A percentile compares a stretch with the other conserved stretches of the same genome.
Evolutionary conservation across 2,113 vertebrate genomes (phyloP).

Genomic region (Panthera leo): DNA sequence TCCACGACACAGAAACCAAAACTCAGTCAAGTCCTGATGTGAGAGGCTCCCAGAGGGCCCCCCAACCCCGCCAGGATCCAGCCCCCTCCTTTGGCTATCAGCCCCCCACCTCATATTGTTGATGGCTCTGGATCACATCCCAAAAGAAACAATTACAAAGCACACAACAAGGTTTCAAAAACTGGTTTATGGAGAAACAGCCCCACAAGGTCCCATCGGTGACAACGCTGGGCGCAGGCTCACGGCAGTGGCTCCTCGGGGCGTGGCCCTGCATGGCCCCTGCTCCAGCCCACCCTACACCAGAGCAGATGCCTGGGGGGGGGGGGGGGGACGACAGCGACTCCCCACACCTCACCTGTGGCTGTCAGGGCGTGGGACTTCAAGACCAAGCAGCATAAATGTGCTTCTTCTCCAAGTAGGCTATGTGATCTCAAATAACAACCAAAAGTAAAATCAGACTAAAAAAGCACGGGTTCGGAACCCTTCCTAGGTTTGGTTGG

Average conservation of each 20-base stretch:
- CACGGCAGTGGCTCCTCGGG: not conserved
- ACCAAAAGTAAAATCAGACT: not conserved
- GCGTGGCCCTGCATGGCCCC: not conserved
- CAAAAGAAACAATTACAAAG: not conserved
- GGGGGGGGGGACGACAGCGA: not conserved
- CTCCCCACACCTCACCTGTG: not conserved
- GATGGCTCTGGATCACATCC: not conserved
- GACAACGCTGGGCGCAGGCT: not conserved
- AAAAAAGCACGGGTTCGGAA: not conserved
- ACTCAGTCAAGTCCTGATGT: no score
- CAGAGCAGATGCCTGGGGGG: fast-evolving
- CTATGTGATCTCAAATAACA: not conserved
- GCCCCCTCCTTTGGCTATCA: not conserved
- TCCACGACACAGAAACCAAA: not conserved
- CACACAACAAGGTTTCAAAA: not conserved
- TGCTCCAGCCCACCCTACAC: not conserved
- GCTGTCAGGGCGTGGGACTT: no score
- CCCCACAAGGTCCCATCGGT: not conserved
- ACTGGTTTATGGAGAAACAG: constrained; percentile 62
- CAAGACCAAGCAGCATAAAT: not conserved
- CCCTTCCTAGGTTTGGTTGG: fast-evolving
- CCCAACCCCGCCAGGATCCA: not conserved
- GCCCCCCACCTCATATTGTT: not conserved
- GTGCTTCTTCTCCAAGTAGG: not conserved
- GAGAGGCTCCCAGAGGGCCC: not conserved